Base-by-base conservation (phyloP, 1,140 invertebrate species). In the Drosophila teissieri region DNA sequence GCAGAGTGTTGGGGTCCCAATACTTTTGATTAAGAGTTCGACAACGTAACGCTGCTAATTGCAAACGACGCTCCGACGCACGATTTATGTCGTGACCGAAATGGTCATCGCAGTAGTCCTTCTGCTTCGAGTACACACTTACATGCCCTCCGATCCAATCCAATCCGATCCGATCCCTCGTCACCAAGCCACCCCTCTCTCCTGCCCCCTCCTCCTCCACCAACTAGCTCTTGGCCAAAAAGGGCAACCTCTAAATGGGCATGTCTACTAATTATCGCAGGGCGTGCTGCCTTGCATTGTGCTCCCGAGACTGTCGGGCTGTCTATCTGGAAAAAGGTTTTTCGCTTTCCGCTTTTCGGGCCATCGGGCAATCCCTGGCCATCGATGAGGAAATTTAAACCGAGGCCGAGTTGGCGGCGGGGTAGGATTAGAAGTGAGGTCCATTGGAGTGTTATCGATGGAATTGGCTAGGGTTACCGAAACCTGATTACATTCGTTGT, bases 1-100 rank as follows among this genome's bases (percentile, higher is more conserved):
- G 61, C 74, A 83, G 61, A 82, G 60, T 68, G 63, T 73, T 83
- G 42, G 81, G 84, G 63, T 73, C 79, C 69, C 83, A 88, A 86
- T 86, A 86, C 83, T 83, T 89, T 88, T 88, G 83, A 88, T 83
- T 88, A 88, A 88, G 83, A 89, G 84, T 88, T 88, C 84, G 80
- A 84, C 80, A 83, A 84, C 63, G 76, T 73, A 76, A 56, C 63
- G 58, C 84, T 89, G 84, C 83, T 88, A 88, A 88, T 88, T 88
- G 83, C 83, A 80, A 89, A 89, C 84, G 83, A 86, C 83, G 83
- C 75, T 83, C 74, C 34, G 45, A 58, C 70, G 58, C 62, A 86
- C 74, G 84, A 86, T 86, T 86, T 86, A 86, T 86, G 83, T 88
- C 60, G 67, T 83, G 80, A 58, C 79, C 79, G 53, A 76, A 88